Percentiles rank a stretch among this genome's conserved stretches.
Conservation (phyloP, 2,888 invertebrate species). For the Eupelmus urozonus region DNA sequence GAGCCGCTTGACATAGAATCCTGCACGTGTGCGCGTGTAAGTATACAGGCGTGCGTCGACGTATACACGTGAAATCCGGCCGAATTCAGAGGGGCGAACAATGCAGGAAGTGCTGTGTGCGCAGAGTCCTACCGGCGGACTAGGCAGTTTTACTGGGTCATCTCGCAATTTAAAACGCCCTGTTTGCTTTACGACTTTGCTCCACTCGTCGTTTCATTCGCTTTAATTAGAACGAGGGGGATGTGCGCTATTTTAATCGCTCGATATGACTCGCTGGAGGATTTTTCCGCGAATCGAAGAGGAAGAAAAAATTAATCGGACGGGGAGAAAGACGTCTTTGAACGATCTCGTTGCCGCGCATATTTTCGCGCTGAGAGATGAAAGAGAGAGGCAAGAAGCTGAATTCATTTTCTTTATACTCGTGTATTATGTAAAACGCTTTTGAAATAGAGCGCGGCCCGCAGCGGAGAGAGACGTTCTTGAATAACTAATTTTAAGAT, state of each 20-base stretch:
- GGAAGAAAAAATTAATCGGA: not conserved
- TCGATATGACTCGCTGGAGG: not conserved
- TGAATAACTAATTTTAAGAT: constrained; percentile 51
- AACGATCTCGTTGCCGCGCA: too few relatives aligned
- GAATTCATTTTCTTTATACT: constrained; percentile 48
- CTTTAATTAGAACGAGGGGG: constrained; percentile 46
- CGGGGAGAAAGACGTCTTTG: not conserved
- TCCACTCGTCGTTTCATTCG: constrained; percentile 19
- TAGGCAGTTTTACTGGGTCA: constrained; percentile 39
- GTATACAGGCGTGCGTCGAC: not conserved
- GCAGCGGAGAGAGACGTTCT: not conserved
- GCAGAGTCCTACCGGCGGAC: not conserved
- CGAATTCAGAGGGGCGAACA: not conserved
- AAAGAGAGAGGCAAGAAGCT: constrained; percentile 4
- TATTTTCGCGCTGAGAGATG: not conserved
- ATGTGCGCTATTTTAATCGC: constrained; percentile 18
- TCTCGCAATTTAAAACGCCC: constrained; percentile 53
- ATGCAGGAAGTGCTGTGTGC: not conserved
- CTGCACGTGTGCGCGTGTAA: not conserved
- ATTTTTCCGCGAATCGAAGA: not conserved
- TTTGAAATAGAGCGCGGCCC: constrained; percentile 11
- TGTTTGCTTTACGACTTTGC: constrained; percentile 44
- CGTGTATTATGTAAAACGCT: constrained; percentile 40
- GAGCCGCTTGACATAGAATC: too few relatives aligned
- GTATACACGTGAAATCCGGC: not conserved